Conservation (phyloP, 2,797 vertebrate species). For the Fundulus diaphanus region DNA sequence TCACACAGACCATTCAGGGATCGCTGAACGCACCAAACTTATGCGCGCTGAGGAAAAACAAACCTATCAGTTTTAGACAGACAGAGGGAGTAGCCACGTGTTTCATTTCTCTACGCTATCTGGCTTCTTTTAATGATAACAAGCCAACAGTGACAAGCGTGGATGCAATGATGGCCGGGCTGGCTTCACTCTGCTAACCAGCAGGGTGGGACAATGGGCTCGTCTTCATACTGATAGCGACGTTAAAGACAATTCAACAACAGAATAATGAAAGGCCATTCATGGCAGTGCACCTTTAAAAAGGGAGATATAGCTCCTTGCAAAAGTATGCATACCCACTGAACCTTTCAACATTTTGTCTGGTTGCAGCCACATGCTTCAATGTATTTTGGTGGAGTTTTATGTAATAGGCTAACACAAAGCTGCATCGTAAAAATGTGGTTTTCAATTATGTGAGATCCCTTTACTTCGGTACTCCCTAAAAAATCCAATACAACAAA, state of each 20-base stretch:
- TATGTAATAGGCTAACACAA: background rate
- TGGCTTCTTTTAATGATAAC: conserved; percentile 53
- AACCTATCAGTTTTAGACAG: conserved; percentile 19
- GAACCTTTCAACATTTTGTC: background rate
- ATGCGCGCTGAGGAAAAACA: conserved; percentile 21
- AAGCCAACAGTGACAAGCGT: conserved; percentile 48
- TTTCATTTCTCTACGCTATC: conserved; percentile 45
- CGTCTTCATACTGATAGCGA: conserved; percentile 29
- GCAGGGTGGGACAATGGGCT: conserved; percentile 31
- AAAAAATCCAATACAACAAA: background rate
- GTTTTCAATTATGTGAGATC: background rate
- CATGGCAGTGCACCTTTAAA: conserved; percentile 11
- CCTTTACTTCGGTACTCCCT: background rate
- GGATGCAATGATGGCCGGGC: conserved; percentile 37
- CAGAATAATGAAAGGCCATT: conserved; percentile 39
- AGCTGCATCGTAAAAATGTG: background rate
- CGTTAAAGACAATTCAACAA: conserved; percentile 33
- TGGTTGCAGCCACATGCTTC: background rate
- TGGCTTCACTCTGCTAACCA: conserved; percentile 46
- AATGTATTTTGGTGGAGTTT: background rate
- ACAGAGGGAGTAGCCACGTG: conserved; percentile 34
- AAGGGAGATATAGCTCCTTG: background rate
- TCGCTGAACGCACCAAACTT: conserved; percentile 27
- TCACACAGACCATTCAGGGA: conserved; percentile 38
- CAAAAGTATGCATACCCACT: background rate